Percentiles rank a stretch among this genome's conserved stretches.
Conservation (phyloP, 1,140 invertebrate species). For the Notospermus geniculatus region DNA sequence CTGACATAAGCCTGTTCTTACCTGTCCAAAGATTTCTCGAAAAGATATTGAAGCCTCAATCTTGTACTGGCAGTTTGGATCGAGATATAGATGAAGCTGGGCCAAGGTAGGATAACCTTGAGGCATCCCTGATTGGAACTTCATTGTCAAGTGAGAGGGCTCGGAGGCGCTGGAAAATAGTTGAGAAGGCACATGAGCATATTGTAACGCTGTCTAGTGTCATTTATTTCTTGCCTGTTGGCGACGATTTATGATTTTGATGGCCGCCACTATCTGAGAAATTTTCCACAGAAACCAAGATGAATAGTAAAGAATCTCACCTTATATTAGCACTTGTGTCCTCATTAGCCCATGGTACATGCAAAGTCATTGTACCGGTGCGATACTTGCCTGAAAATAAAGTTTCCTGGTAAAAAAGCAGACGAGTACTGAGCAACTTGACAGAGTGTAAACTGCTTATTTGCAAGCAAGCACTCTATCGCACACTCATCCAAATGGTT, state of each 20-base stretch:
- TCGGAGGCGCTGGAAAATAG: constrained; percentile 32
- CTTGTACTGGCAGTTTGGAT: constrained; percentile 44
- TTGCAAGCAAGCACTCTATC: too few relatives aligned
- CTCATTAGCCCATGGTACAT: neutral
- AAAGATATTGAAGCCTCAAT: constrained; percentile 34
- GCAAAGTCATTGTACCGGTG: constrained; percentile 6
- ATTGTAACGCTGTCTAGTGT: too few relatives aligned
- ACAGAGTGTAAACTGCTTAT: too few relatives aligned
- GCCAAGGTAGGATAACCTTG: constrained; percentile 16
- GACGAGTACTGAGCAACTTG: too few relatives aligned
- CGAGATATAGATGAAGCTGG: constrained; percentile 42
- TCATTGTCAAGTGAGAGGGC: constrained; percentile 35
- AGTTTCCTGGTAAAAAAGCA: neutral
- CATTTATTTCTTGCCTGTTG: too few relatives aligned
- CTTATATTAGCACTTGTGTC: constrained; percentile 1
- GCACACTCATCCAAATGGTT: too few relatives aligned
- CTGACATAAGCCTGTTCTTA: constrained; percentile 21
- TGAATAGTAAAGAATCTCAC: neutral
- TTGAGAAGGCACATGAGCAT: too few relatives aligned
- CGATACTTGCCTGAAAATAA: constrained; percentile 24
- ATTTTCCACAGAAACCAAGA: too few relatives aligned
- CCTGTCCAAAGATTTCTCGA: constrained; percentile 42
- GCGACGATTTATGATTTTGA: too few relatives aligned
- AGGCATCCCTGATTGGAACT: constrained; percentile 33
- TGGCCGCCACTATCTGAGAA: too few relatives aligned